phyloP scores from a whole-genome alignment of 2,113 vertebrate genomes.

The Tragelaphus buxtoni region DNA sequence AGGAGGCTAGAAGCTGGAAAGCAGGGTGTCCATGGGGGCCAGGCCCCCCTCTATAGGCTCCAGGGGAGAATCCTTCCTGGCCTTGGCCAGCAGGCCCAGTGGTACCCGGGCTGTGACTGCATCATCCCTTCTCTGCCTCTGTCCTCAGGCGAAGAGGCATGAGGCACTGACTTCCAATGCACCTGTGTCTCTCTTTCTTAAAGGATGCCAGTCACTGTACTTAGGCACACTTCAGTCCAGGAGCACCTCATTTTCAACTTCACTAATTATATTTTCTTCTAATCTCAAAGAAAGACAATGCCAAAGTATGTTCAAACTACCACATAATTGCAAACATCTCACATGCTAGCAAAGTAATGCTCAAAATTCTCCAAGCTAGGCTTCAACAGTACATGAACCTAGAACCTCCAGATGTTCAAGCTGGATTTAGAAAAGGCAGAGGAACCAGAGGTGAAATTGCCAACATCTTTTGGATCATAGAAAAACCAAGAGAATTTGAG shows the following conservation, averaged over 20 bases:
- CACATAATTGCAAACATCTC: not conserved
- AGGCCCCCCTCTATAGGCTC: not conserved
- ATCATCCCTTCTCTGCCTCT: not conserved
- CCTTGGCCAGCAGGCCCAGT: not conserved
- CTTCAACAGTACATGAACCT: not conserved
- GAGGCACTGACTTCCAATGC: too few species aligned
- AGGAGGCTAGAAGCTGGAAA: not conserved
- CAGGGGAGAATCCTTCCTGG: not conserved
- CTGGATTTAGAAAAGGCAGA: not conserved
- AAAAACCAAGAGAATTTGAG: not conserved
- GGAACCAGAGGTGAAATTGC: not conserved
- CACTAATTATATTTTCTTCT: not conserved
- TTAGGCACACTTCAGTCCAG: not conserved
- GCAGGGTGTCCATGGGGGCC: not conserved
- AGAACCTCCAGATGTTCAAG: not conserved
- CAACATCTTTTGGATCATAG: not conserved
- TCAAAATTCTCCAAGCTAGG: not conserved
- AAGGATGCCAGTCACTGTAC: not conserved
- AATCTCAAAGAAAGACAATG: not conserved
- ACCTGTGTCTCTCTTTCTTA: not conserved
- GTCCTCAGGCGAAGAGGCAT: not conserved
- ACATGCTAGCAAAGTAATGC: not conserved
- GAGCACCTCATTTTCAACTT: not conserved
- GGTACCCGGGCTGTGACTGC: fast-evolving
- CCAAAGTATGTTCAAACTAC: not conserved